Conservation (phyloP, 2,113 vertebrate species). For the Larimichthys polyactis region DNA sequence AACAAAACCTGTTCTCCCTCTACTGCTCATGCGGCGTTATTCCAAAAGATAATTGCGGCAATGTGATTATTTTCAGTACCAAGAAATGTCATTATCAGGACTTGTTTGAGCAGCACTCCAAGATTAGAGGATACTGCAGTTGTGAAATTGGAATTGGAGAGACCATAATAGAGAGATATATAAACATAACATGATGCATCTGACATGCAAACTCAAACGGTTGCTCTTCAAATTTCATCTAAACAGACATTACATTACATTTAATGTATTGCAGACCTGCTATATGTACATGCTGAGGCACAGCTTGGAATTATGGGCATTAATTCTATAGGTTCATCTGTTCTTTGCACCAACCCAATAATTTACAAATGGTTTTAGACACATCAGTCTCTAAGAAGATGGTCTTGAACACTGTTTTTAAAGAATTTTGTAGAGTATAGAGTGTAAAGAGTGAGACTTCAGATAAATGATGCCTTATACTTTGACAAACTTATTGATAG, state of each 20-base stretch:
- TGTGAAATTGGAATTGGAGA: neutral
- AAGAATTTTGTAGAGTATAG: neutral
- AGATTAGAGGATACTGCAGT: neutral
- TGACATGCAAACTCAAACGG: neutral
- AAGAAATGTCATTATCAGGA: neutral
- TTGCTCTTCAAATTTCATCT: neutral
- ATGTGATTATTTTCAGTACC: neutral
- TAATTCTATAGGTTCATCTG: neutral
- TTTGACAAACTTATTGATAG: constrained; percentile 11
- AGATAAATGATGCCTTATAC: neutral
- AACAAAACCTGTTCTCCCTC: constrained; percentile 6
- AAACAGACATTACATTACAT: neutral
- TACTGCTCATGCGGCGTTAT: neutral
- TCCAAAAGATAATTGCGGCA: neutral
- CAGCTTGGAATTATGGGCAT: neutral
- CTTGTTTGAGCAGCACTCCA: neutral
- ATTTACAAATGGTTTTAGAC: neutral
- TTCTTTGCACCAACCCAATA: no score
- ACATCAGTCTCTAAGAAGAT: neutral
- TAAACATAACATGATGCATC: constrained; percentile 2
- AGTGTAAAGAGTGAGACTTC: neutral
- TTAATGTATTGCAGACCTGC: neutral
- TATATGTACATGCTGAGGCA: neutral
- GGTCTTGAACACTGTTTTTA: neutral
- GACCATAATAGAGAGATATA: neutral